Percentiles rank a stretch among this genome's conserved stretches.
Conservation (phyloP, 1,140 invertebrate genomes). For the Lucilia sericata region DNA sequence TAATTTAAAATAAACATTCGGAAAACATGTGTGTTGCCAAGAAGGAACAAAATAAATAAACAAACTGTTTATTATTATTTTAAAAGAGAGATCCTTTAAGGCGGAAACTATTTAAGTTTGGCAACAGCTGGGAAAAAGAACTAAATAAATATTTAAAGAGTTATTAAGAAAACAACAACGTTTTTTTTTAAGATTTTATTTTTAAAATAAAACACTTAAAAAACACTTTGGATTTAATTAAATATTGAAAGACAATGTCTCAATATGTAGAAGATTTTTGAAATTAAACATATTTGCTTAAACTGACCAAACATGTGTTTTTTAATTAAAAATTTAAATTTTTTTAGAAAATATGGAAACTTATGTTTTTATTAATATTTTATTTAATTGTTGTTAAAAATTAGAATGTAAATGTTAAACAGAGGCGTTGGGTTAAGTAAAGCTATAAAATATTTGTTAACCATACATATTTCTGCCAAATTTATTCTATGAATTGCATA, state of each 20-base stretch:
- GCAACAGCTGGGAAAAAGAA: background rate
- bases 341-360: background rate
- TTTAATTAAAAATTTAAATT: background rate
- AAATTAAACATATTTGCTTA: background rate
- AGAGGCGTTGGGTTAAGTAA: too few species aligned
- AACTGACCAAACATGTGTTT: background rate
- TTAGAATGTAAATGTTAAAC: background rate
- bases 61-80: background rate
- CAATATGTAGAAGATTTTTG: background rate
- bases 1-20: background rate
- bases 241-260: background rate
- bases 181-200: too few species aligned
- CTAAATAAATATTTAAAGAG: conserved; percentile 27
- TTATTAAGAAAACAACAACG: background rate
- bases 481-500: too few species aligned
- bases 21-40: background rate
- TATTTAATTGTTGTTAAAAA: background rate
- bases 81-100: background rate
- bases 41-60: background rate
- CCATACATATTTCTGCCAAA: too few species aligned
- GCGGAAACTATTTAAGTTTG: background rate
- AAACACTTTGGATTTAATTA: background rate
- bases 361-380: conserved; percentile 6
- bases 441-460: too few species aligned
- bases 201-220: background rate